Percentiles rank a stretch among this genome's conserved stretches.
Evolutionary conservation across 2,113 vertebrate genomes (phyloP).

Genomic region (Pelusios castaneus): DNA sequence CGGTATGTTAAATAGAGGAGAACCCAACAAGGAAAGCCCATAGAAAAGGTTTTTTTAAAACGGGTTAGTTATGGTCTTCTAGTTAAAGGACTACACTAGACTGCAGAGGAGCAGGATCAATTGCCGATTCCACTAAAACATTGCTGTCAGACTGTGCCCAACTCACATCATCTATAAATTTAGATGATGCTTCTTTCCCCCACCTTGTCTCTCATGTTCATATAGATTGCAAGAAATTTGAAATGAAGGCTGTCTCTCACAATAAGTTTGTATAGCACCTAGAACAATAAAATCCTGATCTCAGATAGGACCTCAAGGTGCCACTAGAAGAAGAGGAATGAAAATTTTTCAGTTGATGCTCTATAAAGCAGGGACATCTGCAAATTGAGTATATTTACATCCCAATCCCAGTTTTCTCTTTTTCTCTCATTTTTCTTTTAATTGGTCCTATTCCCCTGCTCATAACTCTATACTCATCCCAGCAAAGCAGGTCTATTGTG

Average conservation of each 20-base stretch:
- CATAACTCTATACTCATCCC: not conserved
- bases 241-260: not conserved
- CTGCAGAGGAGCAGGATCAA: not conserved
- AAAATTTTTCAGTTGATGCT: not conserved
- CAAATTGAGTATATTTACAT: not conserved
- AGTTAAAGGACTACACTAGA: not conserved
- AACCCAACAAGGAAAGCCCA: not conserved
- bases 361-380: not conserved
- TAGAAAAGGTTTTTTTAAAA: not conserved
- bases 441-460: not conserved
- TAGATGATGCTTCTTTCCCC: not conserved
- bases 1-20: not conserved
- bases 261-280: not conserved
- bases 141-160: not conserved
- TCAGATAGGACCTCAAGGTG: not conserved
- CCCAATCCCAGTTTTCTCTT: not conserved
- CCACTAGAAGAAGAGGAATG: not conserved
- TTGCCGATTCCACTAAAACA: not conserved
- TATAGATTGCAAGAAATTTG: not conserved
- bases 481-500: not conserved
- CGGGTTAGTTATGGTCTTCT: not conserved
- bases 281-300: not conserved
- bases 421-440: not conserved
- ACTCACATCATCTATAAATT: not conserved
- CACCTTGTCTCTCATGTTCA: not conserved